Evolutionary conservation across 1,140 invertebrate species (phyloP).

Genomic region (Glossosoma conforme): DNA sequence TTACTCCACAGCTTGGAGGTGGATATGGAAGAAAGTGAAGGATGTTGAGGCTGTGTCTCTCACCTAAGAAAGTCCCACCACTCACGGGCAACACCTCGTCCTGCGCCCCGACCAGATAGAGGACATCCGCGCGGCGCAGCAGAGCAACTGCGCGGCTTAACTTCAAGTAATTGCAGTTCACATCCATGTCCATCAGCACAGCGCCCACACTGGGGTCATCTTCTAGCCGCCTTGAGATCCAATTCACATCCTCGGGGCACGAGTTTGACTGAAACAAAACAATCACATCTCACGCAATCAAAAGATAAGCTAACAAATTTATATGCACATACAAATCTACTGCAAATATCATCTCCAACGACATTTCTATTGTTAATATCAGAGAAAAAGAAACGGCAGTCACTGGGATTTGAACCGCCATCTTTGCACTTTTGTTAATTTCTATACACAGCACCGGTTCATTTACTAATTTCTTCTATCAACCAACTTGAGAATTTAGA

Average conservation of each 20-base stretch:
- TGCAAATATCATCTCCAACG: background rate
- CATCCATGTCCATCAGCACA: slow-evolving; percentile 39
- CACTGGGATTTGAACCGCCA: background rate
- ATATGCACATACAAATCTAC: background rate
- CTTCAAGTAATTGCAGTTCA: slow-evolving; percentile 35
- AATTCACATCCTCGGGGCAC: slow-evolving; percentile 28
- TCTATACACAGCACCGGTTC: background rate
- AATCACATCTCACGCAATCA: background rate
- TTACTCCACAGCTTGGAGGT: background rate
- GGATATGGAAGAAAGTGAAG: too few relatives aligned
- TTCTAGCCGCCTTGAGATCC: slow-evolving; percentile 30
- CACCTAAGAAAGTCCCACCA: background rate
- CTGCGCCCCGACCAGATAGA: slow-evolving; percentile 34
- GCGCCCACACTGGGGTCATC: slow-evolving; percentile 35
- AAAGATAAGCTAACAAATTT: background rate
- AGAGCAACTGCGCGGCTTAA: slow-evolving; percentile 35
- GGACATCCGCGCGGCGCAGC: slow-evolving; percentile 33
- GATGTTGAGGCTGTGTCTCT: background rate
- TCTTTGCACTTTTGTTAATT: background rate
- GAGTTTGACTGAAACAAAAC: slow-evolving; percentile 15
- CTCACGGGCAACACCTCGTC: slow-evolving; percentile 34
- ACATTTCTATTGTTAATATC: background rate
- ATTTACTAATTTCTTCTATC: too few relatives aligned
- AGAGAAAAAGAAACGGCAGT: background rate
- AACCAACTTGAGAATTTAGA: too few relatives aligned